A percentile compares a stretch with the other conserved stretches of the same genome.
These are phyloP conservation scores for Pristionchus maxplancki DNA, from an alignment of 2,888 invertebrate species.

Conservation along the genomic window DNA sequence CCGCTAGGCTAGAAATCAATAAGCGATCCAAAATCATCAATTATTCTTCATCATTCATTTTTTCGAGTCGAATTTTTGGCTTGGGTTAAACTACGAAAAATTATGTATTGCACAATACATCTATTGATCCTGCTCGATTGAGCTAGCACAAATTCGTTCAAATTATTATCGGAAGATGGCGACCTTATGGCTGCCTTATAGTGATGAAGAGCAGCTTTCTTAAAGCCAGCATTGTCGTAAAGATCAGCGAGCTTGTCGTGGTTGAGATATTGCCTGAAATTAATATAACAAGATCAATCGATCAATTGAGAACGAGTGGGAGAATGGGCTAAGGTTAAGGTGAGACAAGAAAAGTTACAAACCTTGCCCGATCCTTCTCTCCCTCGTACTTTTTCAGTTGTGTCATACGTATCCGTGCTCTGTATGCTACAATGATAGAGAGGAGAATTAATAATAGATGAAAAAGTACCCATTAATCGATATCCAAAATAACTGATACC, in stretches of 20 bases:
- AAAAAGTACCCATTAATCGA: neutral
- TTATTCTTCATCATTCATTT: no score
- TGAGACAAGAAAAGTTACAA: neutral
- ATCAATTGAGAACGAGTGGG: neutral
- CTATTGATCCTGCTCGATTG: no score
- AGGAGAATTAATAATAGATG: neutral
- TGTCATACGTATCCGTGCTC: neutral
- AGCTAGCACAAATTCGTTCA: no score
- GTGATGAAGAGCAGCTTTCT: neutral
- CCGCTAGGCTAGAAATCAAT: neutral
- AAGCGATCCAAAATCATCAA: no score
- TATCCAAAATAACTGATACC: neutral
- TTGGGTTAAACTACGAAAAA: no score
- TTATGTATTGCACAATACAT: no score
- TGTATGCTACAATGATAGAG: neutral
- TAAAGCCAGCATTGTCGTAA: neutral
- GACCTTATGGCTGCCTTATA: neutral
- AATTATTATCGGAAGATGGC: no score
- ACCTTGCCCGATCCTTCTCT: neutral
- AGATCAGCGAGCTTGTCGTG: constrained; percentile 2
- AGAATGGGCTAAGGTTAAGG: no score
- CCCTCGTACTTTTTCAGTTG: neutral
- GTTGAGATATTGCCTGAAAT: neutral
- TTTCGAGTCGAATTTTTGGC: no score
- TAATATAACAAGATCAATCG: neutral